Base-by-base conservation (phyloP, 1,140 invertebrate species). In the Teleogryllus occipitalis region DNA sequence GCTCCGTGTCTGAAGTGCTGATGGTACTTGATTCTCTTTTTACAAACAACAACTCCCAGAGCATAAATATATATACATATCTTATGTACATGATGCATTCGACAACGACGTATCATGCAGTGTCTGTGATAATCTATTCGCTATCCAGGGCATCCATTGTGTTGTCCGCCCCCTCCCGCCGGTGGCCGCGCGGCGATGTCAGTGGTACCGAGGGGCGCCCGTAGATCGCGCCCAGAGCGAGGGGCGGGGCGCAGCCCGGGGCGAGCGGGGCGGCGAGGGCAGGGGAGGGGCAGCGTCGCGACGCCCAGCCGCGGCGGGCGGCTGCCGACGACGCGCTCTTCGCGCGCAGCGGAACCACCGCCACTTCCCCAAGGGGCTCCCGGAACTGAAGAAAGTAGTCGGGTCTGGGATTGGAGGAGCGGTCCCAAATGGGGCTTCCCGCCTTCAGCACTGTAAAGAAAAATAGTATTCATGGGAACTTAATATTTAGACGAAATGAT, bases 1-100 rank as follows among this genome's bases (percentile, higher is more conserved):
- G 95, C 91, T 97, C 96, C 87, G 95, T 98, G 88, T 98, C 96
- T 87, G 97, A 98, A 93, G 96, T 98, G 87, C 92, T 96, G 89
- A 98, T 98, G 96, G 96, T 97, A 95, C 91, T 83, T 79, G 48
- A 77, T 48, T 48, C 76, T 48, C 76, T 48, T 77, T 77, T 77
- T 65, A 65, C 54, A 65, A 65, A 65, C 54, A 65, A 65, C 54
- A 65, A 65, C 54, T 65, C 54, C 54, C 54, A 65, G 18, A 18
- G 54, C 54, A 65, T 65, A 14, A 65, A 65, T 65, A 65, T 3
- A 65, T 65, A 65, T 65, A 65, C 18, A 65, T 65, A 10, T 65
- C 54, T 39, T 39, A 65, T 14, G 27, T 39, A 14, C 54, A 65
- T 65, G 54, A 39, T 65, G 54, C 54, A 65, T 65, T 65, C 54